phyloP scores from a whole-genome alignment of 2,113 vertebrate species.

The Rallus limicola region DNA sequence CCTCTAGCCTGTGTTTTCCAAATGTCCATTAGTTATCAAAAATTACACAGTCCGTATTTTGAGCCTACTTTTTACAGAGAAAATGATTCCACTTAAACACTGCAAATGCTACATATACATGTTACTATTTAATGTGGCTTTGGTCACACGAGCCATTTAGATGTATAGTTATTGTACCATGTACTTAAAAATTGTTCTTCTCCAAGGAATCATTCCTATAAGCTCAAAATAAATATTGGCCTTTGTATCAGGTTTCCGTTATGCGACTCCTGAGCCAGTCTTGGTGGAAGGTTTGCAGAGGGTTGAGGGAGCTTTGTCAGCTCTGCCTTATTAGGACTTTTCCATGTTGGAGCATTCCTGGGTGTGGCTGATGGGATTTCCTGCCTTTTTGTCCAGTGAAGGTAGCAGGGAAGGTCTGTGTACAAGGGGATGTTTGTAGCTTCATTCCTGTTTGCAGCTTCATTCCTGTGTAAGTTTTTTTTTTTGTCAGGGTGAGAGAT shows the following conservation, averaged over 20 bases:
- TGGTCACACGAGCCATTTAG: background rate
- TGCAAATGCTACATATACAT: background rate
- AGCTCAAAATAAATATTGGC: background rate
- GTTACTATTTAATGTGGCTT: background rate
- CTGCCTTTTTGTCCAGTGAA: background rate
- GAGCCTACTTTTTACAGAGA: background rate
- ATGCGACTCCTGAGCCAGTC: background rate
- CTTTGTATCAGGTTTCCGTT: background rate
- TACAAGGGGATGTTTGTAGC: background rate
- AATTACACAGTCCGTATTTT: background rate
- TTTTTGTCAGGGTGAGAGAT: background rate
- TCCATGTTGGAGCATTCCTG: background rate
- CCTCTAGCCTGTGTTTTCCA: background rate
- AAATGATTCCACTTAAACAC: background rate
- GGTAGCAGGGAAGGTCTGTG: background rate
- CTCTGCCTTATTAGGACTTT: conserved; percentile 21
- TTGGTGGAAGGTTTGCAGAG: background rate
- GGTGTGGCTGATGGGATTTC: conserved; percentile 56
- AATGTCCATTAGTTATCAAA: background rate
- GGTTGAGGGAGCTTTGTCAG: background rate
- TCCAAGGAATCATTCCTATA: background rate
- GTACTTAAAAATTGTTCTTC: background rate
- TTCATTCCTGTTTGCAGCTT: background rate
- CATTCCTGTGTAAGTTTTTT: background rate
- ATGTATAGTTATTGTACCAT: background rate